Conservation (phyloP, 2,113 vertebrate species). For the Muntiacus muntjak region DNA sequence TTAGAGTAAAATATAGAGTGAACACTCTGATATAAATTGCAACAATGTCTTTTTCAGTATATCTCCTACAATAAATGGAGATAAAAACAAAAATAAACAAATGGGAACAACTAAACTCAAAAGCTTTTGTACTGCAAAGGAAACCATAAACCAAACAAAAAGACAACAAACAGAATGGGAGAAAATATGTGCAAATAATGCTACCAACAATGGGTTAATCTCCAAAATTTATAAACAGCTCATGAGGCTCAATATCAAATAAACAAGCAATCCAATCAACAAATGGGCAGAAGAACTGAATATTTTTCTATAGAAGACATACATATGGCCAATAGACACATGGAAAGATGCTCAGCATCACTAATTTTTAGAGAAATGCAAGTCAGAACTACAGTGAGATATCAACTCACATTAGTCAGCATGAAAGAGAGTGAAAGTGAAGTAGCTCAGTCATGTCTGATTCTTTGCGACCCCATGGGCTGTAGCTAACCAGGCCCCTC, state of each 20-base stretch:
- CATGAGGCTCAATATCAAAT: not conserved
- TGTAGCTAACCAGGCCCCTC: not conserved
- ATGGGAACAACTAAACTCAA: not conserved
- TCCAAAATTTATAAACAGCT: not conserved
- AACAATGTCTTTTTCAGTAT: not conserved
- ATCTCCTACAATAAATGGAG: not conserved
- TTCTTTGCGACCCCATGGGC: not conserved
- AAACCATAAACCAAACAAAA: not conserved
- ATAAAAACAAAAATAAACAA: not conserved
- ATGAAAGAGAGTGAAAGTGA: not conserved
- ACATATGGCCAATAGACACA: not conserved
- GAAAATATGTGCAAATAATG: not conserved
- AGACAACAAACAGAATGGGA: not conserved
- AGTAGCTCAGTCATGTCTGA: accelerated
- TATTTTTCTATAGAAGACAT: not conserved
- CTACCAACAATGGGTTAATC: not conserved
- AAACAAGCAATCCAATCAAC: not conserved
- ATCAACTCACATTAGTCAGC: not conserved
- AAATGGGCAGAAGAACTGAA: not conserved
- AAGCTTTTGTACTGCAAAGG: not conserved
- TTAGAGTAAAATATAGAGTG: not conserved
- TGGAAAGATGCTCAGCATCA: not conserved
- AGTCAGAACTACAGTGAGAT: not conserved
- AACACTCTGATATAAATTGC: not conserved
- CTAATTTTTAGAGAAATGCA: not conserved